phyloP scores from a whole-genome alignment of 2,888 invertebrate genomes.

The Congeria kusceri region DNA sequence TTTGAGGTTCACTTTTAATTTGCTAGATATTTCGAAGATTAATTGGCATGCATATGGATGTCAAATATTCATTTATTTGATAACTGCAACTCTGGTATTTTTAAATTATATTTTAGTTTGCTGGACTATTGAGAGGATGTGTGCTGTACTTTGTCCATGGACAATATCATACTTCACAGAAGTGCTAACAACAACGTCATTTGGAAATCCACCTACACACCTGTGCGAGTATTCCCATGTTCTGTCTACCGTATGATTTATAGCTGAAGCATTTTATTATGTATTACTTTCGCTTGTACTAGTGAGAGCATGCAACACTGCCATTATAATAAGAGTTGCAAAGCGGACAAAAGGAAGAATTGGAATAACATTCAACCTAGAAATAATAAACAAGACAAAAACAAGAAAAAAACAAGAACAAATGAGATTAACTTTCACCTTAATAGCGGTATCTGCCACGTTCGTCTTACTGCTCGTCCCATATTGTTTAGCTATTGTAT shows the following conservation, averaged over 20 bases:
- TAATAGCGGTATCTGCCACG: constrained; percentile 8
- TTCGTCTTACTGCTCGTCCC: constrained; percentile 33
- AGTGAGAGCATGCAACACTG: constrained; percentile 10
- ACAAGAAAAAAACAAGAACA: constrained; percentile 17
- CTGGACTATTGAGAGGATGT: constrained; percentile 36
- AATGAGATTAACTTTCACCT: constrained; percentile 17
- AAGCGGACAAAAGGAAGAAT: constrained; percentile 14
- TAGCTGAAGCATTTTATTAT: constrained; percentile 21
- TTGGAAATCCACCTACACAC: background rate
- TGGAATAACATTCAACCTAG: constrained; percentile 11
- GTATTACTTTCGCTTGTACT: constrained; percentile 27
- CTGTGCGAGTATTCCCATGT: constrained; percentile 7
- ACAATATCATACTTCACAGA: constrained; percentile 5
- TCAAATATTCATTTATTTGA: background rate
- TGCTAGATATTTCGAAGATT: no score
- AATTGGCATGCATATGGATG: background rate
- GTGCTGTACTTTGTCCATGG: constrained; percentile 31
- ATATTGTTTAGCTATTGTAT: background rate
- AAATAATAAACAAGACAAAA: constrained; percentile 17
- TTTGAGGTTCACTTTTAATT: background rate
- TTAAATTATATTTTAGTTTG: constrained; percentile 22
- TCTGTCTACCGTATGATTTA: constrained; percentile 7
- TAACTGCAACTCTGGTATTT: background rate
- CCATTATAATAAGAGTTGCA: constrained; percentile 13
- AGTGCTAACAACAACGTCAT: background rate